Conservation (phyloP, 2,888 invertebrate genomes). For the Eurytoma adleriae region DNA sequence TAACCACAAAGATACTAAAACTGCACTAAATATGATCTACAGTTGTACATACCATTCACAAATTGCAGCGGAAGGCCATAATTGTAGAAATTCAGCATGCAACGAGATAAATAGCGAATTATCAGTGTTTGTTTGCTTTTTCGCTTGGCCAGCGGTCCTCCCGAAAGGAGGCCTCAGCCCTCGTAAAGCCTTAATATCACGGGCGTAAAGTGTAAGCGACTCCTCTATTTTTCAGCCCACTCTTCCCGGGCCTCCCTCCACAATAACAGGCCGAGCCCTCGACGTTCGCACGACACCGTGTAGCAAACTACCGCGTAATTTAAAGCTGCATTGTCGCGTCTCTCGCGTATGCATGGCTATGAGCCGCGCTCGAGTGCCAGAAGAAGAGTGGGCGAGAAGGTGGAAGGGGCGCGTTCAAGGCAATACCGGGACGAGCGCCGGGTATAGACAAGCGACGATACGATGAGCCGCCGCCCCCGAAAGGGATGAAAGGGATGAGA, state of each 20-base stretch:
- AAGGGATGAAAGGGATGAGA: slow-evolving; percentile 24
- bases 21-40: no score
- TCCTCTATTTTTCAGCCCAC: slow-evolving; percentile 26
- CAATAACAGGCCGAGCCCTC: neutral
- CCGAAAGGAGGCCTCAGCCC: neutral
- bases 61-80: no score
- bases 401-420: slow-evolving; percentile 4
- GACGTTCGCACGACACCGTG: neutral
- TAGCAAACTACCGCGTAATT: slow-evolving; percentile 28
- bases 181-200: slow-evolving; percentile 52
- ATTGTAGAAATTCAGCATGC: no score
- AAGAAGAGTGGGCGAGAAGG: neutral
- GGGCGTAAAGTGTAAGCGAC: slow-evolving; percentile 29
- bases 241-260: slow-evolving; percentile 4
- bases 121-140: slow-evolving; percentile 22
- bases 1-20: no score
- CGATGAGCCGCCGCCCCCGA: slow-evolving; percentile 22
- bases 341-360: slow-evolving; percentile 5
- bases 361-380: neutral
- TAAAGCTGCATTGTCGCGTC: slow-evolving; percentile 32
- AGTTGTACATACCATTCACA: no score
- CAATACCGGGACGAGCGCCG: neutral
- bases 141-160: neutral
- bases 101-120: slow-evolving; percentile 26
- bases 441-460: slow-evolving; percentile 16